Evolutionary conservation across 2,797 vertebrate genomes (phyloP).

Genomic region (Spea hammondii): DNA sequence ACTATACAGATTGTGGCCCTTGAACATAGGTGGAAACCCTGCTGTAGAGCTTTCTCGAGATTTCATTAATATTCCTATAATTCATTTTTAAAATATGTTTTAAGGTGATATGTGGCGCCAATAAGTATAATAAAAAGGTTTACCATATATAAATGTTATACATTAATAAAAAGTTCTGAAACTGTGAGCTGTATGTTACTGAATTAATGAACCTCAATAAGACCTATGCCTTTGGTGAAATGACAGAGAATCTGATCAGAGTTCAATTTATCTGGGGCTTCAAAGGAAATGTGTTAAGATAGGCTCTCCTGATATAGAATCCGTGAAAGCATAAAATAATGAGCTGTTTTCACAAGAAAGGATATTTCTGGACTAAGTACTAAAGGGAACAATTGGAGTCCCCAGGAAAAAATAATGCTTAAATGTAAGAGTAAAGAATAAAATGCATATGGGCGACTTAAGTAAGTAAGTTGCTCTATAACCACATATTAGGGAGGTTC

Average conservation of each 20-base stretch:
- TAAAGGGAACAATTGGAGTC: neutral
- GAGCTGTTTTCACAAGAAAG: conserved; percentile 17
- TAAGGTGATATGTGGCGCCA: neutral
- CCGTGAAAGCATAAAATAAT: conserved; percentile 25
- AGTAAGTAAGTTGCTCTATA: too few species aligned
- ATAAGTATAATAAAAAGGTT: conserved; percentile 1
- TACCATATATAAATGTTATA: conserved; percentile 15
- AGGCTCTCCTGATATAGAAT: conserved; percentile 24
- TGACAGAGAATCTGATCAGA: conserved; percentile 31
- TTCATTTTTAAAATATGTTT: neutral
- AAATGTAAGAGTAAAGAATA: conserved; percentile 1
- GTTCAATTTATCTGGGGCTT: conserved; percentile 33
- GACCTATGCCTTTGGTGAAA: conserved; percentile 32
- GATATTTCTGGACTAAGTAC: conserved; percentile 2
- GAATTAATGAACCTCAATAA: conserved; percentile 31
- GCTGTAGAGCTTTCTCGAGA: too few species aligned
- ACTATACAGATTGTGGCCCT: too few species aligned
- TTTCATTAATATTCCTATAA: too few species aligned
- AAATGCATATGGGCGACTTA: neutral
- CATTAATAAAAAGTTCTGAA: conserved; percentile 12
- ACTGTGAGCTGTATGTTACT: conserved; percentile 6
- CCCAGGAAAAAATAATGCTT: neutral
- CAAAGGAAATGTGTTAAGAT: conserved; percentile 34
- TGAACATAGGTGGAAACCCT: too few species aligned
- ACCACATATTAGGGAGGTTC: too few species aligned